Base-by-base conservation (phyloP, 2,113 vertebrate species). In the Cavia porcellus region DNA sequence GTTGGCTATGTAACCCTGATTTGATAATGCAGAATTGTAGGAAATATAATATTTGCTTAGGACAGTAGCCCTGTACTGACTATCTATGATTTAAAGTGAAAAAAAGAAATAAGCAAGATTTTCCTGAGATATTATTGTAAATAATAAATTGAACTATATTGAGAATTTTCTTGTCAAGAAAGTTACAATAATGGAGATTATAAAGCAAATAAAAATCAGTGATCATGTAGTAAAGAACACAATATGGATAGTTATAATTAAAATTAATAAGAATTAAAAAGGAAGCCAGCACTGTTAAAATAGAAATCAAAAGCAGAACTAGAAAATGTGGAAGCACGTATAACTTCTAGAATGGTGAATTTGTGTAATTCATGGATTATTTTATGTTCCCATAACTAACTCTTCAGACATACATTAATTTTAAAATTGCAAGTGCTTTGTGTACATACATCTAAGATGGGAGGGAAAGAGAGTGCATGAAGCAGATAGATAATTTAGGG, bases 231-330 rank as follows among this genome's bases (percentile, higher is more conserved):
- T 57, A 86, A 84, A 32, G 45, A 80, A 75, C 24, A 30, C 42
- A 88, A 47, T 32, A 35, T 1, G 1, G 55, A 38, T 77, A 93
- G 32, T 50, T 83, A 47, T 57, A 61, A 83, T 70, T 72, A 57
- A 90, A 70, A 94, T 14, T 80, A 91, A 79, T 93, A 50, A 47
- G 55, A 81, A 87, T 72, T 74, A 68, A 90, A 74, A 93, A 85
- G 15, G 32, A 35, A 19, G 55, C 35, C 24, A 0, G 35, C 13
- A 62, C 15, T 90, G 0, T 77, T 68, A 82, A 82, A 89, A 81
- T 11, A 64, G 17, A 19, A 61, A 79, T 77, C 50, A 81, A 61
- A 35, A 86, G 28, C 86, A 0, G 3, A 62, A 79, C 0, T 19
- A 2, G 24, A 86, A 87, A 68, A 12, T 45, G 1, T 59, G 47